Evolutionary conservation across 35 echinoderm and acorn worm species (phyloP).

Genomic region (Strongylocentrotus purpuratus): DNA sequence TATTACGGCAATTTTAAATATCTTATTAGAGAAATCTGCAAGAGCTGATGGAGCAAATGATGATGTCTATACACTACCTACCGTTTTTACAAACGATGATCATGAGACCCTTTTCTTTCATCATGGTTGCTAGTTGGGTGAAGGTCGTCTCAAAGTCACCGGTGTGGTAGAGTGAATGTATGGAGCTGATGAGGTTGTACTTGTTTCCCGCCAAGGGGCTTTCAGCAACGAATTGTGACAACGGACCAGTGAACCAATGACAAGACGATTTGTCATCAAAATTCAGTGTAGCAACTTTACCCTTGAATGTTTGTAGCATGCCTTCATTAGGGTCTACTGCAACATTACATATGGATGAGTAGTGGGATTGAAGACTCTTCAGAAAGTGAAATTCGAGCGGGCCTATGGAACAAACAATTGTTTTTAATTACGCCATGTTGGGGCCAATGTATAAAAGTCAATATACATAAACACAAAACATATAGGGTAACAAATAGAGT

Average conservation of each 20-base stretch:
- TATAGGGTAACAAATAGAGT: no score
- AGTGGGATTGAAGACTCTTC: no score
- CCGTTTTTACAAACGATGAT: neutral
- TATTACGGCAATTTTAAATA: no score
- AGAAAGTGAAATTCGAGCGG: no score
- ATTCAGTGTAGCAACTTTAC: neutral
- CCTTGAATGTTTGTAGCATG: neutral
- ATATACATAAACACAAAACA: no score
- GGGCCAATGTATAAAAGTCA: no score
- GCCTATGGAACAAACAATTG: no score
- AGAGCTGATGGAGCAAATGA: no score
- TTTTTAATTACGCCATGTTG: no score
- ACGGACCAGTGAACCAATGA: neutral
- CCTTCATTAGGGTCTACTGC: neutral
- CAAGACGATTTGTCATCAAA: neutral
- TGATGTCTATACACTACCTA: no score
- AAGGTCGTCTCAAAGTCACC: conserved; percentile 2
- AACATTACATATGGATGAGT: neutral
- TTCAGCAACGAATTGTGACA: neutral
- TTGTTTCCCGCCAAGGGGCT: neutral
- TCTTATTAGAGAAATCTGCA: no score
- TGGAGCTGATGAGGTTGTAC: neutral
- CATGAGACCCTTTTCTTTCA: neutral
- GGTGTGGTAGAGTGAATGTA: neutral
- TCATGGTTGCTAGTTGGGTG: neutral